Evolutionary conservation across 2,888 invertebrate species (phyloP).

Genomic region (Mythimna impura): DNA sequence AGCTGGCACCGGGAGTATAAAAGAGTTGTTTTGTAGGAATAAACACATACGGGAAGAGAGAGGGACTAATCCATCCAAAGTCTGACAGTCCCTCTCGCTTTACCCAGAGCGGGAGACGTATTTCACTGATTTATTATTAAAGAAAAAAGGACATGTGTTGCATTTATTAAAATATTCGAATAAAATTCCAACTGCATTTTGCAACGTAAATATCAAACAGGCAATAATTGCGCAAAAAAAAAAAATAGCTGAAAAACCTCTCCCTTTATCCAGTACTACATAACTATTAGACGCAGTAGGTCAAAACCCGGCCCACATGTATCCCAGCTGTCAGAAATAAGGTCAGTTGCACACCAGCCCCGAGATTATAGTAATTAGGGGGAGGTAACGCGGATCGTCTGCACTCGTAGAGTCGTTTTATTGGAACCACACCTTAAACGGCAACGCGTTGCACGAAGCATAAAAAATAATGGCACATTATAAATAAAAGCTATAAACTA

Average conservation of each 20-base stretch:
- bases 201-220: neutral
- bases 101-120: no score
- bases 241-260: neutral
- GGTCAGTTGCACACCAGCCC: conserved; percentile 64
- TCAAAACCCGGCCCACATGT: conserved; percentile 45
- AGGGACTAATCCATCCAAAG: no score
- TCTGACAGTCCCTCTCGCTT: no score
- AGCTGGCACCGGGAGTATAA: no score
- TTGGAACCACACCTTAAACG: conserved; percentile 45
- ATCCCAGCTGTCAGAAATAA: conserved; percentile 68
- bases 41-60: no score
- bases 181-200: neutral
- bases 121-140: neutral
- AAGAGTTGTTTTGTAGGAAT: no score
- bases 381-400: conserved; percentile 14
- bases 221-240: neutral
- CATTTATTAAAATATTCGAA: neutral
- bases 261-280: conserved; percentile 2
- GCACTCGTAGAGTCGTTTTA: conserved; percentile 29
- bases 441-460: conserved; percentile 5
- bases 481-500: no score
- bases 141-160: neutral
- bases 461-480: neutral
- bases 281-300: conserved; percentile 50
- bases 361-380: conserved; percentile 68